Base-by-base conservation (phyloP, 2,113 vertebrate species). In the Carlito syrichta region DNA sequence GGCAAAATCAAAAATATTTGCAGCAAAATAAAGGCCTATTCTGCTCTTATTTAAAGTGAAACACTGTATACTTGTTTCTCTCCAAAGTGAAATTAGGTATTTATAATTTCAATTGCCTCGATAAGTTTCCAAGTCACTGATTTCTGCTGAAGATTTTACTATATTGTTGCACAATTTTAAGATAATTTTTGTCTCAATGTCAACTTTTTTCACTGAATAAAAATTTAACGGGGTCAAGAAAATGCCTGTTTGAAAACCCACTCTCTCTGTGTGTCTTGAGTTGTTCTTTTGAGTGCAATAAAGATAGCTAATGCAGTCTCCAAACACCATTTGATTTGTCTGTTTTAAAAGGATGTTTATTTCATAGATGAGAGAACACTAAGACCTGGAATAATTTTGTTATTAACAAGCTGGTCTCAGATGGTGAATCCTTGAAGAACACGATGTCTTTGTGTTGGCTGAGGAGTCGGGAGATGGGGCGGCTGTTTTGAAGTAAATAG, bases 151-250 rank as follows among this genome's bases (percentile, higher is more conserved):
- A 97, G 76, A 97, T 94, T 97, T 97, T 97, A 77, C 96, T 97
- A 86, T 98, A 48, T 98, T 98, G 98, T 98, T 98, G 97, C 98
- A 98, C 98, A 98, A 92, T 92, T 98, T 98, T 96, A 97, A 98
- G 98, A 94, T 97, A 93, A 98, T 60, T 97, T 97, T 98, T 98
- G 97, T 98, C 97, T 98, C 96, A 77, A 77, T 98, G 98, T 98
- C 97, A 95, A 82, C 90, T 83, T 98, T 96, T 94, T 92, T 77
- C 98, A 98, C 94, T 97, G 98, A 98, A 97, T 98, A 98, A 97
- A 97, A 92, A 98, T 96, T 48, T 95, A 97, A 98, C 96, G 97
- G 98, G 96, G 97, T 98, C 96, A 98, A 97, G 86, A 93, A 98
- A 98, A 76, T n/a, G 13, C 30, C 30, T 97, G 1, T 83, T 94